phyloP scores from a whole-genome alignment of 2,113 vertebrate species.

The Heterotilapia buettikoferi region DNA sequence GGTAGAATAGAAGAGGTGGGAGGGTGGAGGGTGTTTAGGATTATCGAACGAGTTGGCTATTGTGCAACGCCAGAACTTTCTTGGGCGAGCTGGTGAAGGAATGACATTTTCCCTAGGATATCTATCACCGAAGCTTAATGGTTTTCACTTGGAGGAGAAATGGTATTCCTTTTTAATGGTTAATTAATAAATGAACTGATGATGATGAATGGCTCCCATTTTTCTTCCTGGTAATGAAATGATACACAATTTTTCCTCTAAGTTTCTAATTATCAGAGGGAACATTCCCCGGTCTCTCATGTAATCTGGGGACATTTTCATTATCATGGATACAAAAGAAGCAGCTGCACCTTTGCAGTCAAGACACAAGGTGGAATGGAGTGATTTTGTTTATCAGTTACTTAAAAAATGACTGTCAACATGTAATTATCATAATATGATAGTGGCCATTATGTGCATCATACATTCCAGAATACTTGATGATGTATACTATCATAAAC shows the following conservation, averaged over 20 bases:
- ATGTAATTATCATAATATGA: not conserved
- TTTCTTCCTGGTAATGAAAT: slow-evolving; percentile 37
- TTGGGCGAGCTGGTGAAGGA: not conserved
- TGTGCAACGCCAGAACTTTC: not conserved
- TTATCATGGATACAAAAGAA: not conserved
- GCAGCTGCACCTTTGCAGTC: not conserved
- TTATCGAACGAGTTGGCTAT: not conserved
- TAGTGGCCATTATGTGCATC: not conserved
- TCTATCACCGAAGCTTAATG: slow-evolving; percentile 53
- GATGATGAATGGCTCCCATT: slow-evolving; percentile 50
- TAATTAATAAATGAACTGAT: slow-evolving; percentile 63
- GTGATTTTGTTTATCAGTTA: not conserved
- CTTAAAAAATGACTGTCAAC: not conserved
- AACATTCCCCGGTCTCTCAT: not conserved
- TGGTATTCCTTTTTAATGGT: slow-evolving; percentile 40
- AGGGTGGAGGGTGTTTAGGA: slow-evolving; percentile 27
- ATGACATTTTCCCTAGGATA: slow-evolving; percentile 53
- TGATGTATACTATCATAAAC: not conserved
- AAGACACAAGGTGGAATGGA: not conserved
- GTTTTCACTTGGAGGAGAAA: slow-evolving; percentile 45
- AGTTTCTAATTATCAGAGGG: slow-evolving; percentile 40
- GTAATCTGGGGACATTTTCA: slow-evolving; percentile 14
- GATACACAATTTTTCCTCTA: not conserved
- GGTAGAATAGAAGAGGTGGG: slow-evolving; percentile 2
- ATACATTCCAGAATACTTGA: not conserved